phyloP scores from a whole-genome alignment of 2,888 invertebrate species.

The Smittia aterrima region DNA sequence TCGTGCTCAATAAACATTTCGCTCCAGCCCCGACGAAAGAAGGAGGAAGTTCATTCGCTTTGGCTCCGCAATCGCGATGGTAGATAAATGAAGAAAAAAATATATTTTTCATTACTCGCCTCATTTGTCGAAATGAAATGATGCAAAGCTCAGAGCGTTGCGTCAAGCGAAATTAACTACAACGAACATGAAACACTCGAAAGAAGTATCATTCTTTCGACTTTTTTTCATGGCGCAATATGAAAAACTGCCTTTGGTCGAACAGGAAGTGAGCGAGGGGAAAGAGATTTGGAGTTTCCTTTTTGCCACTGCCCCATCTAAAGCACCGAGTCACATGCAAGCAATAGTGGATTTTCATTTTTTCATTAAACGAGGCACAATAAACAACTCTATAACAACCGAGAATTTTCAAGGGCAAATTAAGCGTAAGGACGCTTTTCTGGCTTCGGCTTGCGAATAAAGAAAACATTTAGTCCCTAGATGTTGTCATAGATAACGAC shows the following conservation, averaged over 20 bases:
- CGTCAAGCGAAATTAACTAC: conserved; percentile 27
- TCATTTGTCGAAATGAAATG: conserved; percentile 26
- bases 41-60: conserved; percentile 23
- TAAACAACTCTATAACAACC: conserved; percentile 41
- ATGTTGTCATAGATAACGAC: conserved; percentile 11
- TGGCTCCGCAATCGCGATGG: conserved; percentile 1
- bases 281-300: conserved; percentile 20
- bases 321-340: conserved; percentile 37
- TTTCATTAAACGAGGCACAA: conserved; percentile 27
- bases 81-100: conserved; percentile 6
- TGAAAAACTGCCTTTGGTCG: conserved; percentile 1
- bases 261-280: not conserved
- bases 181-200: conserved; percentile 5
- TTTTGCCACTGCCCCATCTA: not conserved
- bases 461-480: not conserved
- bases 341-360: conserved; percentile 22
- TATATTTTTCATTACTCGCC: conserved; percentile 26
- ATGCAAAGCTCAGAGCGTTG: conserved; percentile 23
- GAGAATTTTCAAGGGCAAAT: conserved; percentile 37
- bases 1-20: conserved; percentile 35
- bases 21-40: not conserved
- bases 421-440: conserved; percentile 2
- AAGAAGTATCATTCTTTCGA: conserved; percentile 1
- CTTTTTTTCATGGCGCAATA: not conserved
- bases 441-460: not conserved